phyloP scores from a whole-genome alignment of 2,888 invertebrate species.

The Harpagoxenus sublaevis region DNA sequence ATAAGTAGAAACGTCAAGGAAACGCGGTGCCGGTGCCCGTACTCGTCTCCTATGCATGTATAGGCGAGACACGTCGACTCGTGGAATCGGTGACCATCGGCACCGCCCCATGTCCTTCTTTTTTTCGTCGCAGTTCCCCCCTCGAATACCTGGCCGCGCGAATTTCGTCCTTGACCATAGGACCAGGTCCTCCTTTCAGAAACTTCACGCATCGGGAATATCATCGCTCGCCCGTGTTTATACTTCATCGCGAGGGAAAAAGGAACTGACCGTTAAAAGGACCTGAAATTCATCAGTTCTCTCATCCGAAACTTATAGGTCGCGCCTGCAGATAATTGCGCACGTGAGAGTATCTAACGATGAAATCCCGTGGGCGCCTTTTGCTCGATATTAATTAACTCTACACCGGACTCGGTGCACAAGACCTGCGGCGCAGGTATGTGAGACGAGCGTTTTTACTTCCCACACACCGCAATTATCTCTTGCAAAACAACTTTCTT shows the following conservation, averaged over 20 bases:
- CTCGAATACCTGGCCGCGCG: constrained; percentile 35
- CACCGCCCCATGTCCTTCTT: constrained; percentile 21
- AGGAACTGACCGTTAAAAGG: background rate
- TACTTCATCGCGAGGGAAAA: background rate
- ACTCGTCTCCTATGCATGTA: background rate
- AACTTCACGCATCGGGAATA: background rate
- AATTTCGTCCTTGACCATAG: constrained; percentile 24
- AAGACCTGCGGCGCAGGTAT: constrained; percentile 20
- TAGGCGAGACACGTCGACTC: background rate
- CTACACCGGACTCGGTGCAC: background rate
- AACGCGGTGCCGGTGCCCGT: constrained; percentile 17
- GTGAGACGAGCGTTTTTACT: constrained; percentile 42
- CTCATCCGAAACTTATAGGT: background rate
- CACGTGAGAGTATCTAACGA: constrained; percentile 17
- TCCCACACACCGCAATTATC: constrained; percentile 54
- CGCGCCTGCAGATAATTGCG: background rate
- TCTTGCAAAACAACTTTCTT: constrained; percentile 56
- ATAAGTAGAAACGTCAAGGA: constrained; percentile 56
- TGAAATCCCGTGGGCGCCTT: constrained; percentile 1
- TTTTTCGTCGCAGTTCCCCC: background rate
- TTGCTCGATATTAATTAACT: constrained; percentile 41
- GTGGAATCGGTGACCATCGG: constrained; percentile 23
- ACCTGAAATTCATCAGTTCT: background rate
- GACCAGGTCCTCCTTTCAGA: background rate
- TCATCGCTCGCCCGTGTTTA: background rate